These are phyloP conservation scores for Chaitophorus viminalis DNA, from an alignment of 2,888 invertebrate genomes.

Conservation along the genomic window DNA sequence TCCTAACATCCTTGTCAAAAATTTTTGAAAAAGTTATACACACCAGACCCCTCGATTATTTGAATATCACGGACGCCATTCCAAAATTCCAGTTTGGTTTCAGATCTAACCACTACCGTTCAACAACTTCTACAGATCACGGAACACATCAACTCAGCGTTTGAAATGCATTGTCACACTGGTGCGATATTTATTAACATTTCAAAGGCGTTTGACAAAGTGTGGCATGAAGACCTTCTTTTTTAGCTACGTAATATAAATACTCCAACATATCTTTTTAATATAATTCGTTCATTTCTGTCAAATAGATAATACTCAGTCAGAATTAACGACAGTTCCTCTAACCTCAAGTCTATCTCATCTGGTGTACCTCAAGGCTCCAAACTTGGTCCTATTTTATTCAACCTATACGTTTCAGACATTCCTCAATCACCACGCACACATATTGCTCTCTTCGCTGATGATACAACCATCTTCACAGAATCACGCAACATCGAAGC, in stretches of 20 bases:
- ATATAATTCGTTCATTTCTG: too few species aligned
- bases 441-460: constrained; percentile 9
- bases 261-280: too few species aligned
- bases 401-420: background rate
- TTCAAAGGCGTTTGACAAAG: too few species aligned
- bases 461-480: background rate
- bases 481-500: background rate
- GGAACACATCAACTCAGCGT: constrained; percentile 3
- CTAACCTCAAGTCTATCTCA: background rate
- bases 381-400: background rate
- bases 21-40: too few species aligned
- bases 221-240: too few species aligned
- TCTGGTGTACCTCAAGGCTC: background rate
- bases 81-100: too few species aligned
- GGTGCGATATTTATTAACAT: too few species aligned
- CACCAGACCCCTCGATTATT: too few species aligned
- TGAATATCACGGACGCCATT: too few species aligned
- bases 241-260: too few species aligned
- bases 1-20: too few species aligned
- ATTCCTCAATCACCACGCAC: constrained; percentile 12
- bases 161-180: constrained; percentile 10
- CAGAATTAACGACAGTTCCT: background rate
- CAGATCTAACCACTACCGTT: too few species aligned
- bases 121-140: background rate
- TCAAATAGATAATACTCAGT: background rate